These are phyloP conservation scores for Albula goreensis DNA, from an alignment of 2,113 vertebrate species.

Conservation along the genomic window DNA sequence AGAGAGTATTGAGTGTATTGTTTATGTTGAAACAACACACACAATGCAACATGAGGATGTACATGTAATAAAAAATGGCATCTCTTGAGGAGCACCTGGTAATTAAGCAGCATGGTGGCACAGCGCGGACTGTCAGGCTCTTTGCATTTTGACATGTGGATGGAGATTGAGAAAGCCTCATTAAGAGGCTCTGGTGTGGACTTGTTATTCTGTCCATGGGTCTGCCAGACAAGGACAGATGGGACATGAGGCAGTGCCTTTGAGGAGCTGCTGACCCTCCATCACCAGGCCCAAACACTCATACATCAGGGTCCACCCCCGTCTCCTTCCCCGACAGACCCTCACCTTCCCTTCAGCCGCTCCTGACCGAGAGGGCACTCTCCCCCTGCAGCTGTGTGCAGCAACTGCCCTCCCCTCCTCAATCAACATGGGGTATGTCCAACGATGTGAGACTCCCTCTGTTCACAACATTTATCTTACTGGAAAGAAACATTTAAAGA, in stretches of 20 bases:
- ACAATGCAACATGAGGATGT: too few relatives aligned
- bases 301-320: constrained; percentile 47
- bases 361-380: background rate
- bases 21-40: too few relatives aligned
- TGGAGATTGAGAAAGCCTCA: constrained; percentile 44
- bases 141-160: constrained; percentile 44
- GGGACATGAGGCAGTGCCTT: constrained; percentile 53
- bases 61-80: too few relatives aligned
- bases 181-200: constrained; percentile 55
- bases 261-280: constrained; percentile 56
- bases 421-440: too few relatives aligned
- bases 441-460: too few relatives aligned
- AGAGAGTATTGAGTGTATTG: too few relatives aligned
- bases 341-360: background rate
- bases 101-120: constrained; percentile 27
- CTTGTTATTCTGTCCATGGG: constrained; percentile 56
- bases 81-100: background rate
- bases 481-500: too few relatives aligned
- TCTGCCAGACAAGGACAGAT: constrained; percentile 61
- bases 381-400: background rate
- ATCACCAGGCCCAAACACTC: constrained; percentile 40
- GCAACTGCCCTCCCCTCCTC: too few relatives aligned
- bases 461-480: too few relatives aligned
- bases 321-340: constrained; percentile 25
- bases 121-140: constrained; percentile 43